Evolutionary conservation across 53 echinoderm and acorn worm genomes (phyloP), one percentile per base, ranked within the genome.

Genomic region (Henricia sp.): DNA sequence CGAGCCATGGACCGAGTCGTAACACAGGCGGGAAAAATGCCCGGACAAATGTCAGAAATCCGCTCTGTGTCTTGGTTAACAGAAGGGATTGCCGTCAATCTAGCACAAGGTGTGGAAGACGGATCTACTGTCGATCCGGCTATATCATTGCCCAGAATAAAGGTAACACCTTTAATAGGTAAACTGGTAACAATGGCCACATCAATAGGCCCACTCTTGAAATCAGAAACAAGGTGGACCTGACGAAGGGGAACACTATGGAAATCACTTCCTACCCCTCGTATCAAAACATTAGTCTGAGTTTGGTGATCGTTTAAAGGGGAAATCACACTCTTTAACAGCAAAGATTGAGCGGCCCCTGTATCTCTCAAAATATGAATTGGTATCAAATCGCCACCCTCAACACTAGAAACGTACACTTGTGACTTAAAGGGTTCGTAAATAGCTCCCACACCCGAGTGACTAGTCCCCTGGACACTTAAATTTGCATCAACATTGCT

Each of bases 351-450:
- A 33, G 32, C 44, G 44, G 44, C 6, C 44, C 44, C 44, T 13
- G 44, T 93, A 70, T 89, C 93, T 33, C 89, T 50, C 57, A 89
- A 62, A 35, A 73, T 53, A 16, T 33, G 13, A 54, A 73, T 24
- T 32, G 34, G n/a, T 30, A 54, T 1, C 55, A 23, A 27, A 28
- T 48, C 48, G 30, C 20, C 37, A 54, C 37, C 20, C 11, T 73
- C 37, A 38, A 6, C 37, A 17, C 34, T 6, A 21, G 54, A 54
- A 16, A 54, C 74, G 17, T 19, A 32, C 3, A 53, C 74, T 21
- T 73, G n/a, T 73, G 74, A 54, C 4, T 54, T 54, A 35, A 73
- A 73, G 26, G 74, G 74, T 16, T 27, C 32, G 33, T 71, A 71
- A 0, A 24, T 5, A 41, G 2, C 30, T 42, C 50, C 42, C 30